Evolutionary conservation across 2,113 vertebrate genomes (phyloP).

Genomic region (Ptilonorhynchus violaceus): DNA sequence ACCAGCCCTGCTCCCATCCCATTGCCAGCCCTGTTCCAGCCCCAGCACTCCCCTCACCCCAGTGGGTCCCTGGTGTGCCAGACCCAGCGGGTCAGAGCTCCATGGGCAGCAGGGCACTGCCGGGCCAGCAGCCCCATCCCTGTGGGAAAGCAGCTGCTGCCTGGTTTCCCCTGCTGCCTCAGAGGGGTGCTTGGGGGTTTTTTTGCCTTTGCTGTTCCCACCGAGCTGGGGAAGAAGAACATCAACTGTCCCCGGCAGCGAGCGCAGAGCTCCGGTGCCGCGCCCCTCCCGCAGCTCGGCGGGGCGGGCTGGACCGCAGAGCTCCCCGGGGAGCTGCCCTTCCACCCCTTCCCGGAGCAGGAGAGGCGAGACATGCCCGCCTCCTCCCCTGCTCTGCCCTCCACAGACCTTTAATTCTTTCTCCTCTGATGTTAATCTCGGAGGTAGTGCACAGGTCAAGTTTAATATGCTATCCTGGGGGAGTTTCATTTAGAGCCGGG

Average conservation of each 20-base stretch:
- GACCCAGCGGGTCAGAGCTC: rapidly evolving
- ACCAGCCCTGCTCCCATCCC: neutral
- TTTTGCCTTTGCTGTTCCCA: neutral
- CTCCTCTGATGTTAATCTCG: conserved; percentile 46
- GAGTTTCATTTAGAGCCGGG: neutral
- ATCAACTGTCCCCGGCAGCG: neutral
- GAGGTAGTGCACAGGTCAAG: conserved; percentile 41
- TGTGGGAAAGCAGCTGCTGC: neutral
- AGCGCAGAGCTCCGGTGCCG: rapidly evolving
- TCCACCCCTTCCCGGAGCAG: neutral
- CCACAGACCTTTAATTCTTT: conserved; percentile 25
- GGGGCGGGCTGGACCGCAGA: neutral
- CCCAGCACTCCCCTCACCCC: rapidly evolving
- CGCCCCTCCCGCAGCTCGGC: neutral
- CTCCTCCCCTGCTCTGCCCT: neutral
- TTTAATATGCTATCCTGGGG: conserved; percentile 41
- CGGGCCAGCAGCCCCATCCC: neutral
- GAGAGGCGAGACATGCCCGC: neutral
- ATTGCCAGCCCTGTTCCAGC: neutral
- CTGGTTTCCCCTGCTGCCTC: neutral
- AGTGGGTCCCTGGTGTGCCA: rapidly evolving
- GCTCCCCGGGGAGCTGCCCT: neutral
- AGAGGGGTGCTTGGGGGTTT: neutral
- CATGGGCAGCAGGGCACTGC: neutral
- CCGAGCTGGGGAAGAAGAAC: neutral